Evolutionary conservation across 2,888 invertebrate genomes (phyloP), one percentile per base, ranked within the genome.

Genomic region (Erebia aethiops): DNA sequence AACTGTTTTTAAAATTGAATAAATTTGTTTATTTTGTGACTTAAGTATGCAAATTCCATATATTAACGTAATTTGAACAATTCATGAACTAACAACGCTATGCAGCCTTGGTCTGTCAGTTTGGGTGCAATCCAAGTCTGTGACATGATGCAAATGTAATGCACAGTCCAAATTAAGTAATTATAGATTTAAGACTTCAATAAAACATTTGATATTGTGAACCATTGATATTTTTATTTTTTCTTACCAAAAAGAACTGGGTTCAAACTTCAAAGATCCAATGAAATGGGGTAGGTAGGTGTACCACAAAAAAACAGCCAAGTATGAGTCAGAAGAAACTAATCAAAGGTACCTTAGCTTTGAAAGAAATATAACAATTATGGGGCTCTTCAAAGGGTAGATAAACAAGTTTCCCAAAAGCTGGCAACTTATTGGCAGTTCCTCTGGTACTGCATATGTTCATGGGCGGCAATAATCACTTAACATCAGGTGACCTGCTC

Each of bases 161-260:
- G 61, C 62, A 68, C 69, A 66, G 77, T 80, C 78, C 77, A 81
- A 81, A 77, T 54, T 71, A 80, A 80, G 77, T 83, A 81, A 82
- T 79, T 80, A 76, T 80, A 88, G 85, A 81, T 77, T 82, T 84
- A 84, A 84, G 75, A 79, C 79, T 78, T 85, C 80, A 88, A 84
- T 84, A 91, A 90, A 90, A 89, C 85, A 84, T 88, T 90, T 88
- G 82, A 81, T 84, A 86, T 87, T 88, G 86, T 88, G 82, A 82
- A 81, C 56, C 62, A 71, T 64, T 64, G 63, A 71, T 72, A 66
- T 75, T 71, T 16, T 65, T 76, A 46, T 54, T 51, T 56, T n/a
- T 3, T 54, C 11, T 58, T 54, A 35, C 26, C 49, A 49, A 9
- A 43, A 41, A n/a, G 9, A 65, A n/a, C 26, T n/a, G 5, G n/a